Evolutionary conservation across 1,140 invertebrate species (phyloP).

Genomic region (Caenorhabditis remanei): DNA sequence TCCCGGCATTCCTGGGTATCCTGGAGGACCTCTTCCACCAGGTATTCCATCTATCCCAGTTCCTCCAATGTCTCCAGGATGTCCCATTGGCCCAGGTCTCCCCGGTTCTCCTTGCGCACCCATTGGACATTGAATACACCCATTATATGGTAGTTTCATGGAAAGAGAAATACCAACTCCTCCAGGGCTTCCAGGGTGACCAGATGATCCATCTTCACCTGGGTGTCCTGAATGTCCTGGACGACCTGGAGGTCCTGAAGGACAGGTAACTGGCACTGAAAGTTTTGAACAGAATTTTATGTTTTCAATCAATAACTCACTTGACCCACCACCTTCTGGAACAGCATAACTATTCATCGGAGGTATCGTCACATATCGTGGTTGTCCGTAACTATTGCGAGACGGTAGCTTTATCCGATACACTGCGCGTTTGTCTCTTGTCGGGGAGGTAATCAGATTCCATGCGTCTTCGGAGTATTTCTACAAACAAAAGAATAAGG

Average conservation of each 20-base stretch:
- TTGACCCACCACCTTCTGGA: not conserved
- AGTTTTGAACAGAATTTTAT: not conserved
- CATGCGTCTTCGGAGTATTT: constrained; percentile 51
- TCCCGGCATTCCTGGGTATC: constrained; percentile 36
- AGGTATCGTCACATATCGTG: constrained; percentile 8
- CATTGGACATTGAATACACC: constrained; percentile 60
- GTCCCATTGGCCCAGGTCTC: constrained; percentile 23
- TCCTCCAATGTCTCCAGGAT: constrained; percentile 5
- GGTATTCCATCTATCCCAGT: constrained; percentile 50
- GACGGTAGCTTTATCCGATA: constrained; percentile 7
- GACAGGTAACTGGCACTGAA: constrained; percentile 34
- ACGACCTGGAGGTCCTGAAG: not conserved
- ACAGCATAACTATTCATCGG: constrained; percentile 1
- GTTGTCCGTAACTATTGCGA: constrained; percentile 13
- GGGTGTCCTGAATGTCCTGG: constrained; percentile 40
- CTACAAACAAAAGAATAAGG: not conserved
- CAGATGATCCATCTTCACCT: constrained; percentile 45
- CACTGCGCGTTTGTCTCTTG: constrained; percentile 32
- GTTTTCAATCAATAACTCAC: not conserved
- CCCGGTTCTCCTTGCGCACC: constrained; percentile 53
- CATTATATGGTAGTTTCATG: constrained; percentile 48
- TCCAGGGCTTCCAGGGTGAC: constrained; percentile 37
- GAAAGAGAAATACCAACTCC: constrained; percentile 37
- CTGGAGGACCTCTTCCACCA: constrained; percentile 37
- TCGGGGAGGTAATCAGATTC: constrained; percentile 17